Conservation (phyloP, 1,140 invertebrate genomes). For the Drosophila orosa region DNA sequence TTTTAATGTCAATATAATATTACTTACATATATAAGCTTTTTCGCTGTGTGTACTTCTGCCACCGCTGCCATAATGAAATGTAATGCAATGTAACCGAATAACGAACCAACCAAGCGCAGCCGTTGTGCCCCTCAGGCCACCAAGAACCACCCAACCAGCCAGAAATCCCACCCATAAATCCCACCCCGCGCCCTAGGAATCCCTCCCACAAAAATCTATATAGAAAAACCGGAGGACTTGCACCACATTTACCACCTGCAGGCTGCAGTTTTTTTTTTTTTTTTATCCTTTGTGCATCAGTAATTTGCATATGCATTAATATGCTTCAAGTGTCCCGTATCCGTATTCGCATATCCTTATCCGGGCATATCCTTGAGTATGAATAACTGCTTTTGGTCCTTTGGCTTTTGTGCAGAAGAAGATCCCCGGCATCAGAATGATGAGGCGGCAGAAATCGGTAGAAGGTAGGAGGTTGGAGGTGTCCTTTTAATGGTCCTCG, state of each 20-base stretch:
- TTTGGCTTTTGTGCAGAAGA: constrained; percentile 32
- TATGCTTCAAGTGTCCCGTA: constrained; percentile 63
- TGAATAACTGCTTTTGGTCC: constrained; percentile 30
- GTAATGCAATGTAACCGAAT: constrained; percentile 74
- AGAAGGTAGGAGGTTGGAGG: neutral
- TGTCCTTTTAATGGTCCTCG: constrained; percentile 15
- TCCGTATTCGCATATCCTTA: constrained; percentile 42
- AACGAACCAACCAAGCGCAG: constrained; percentile 77
- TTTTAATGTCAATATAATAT: no score
- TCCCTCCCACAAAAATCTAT: neutral
- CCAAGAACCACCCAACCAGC: constrained; percentile 6
- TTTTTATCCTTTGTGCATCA: constrained; percentile 37
- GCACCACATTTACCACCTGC: constrained; percentile 17
- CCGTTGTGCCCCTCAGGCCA: constrained; percentile 4
- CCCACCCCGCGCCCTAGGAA: neutral
- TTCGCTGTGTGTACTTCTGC: neutral
- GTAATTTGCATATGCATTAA: constrained; percentile 76
- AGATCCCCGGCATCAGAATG: constrained; percentile 5
- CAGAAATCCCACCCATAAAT: neutral
- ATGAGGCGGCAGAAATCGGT: constrained; percentile 19
- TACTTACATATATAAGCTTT: no score
- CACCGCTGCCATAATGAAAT: constrained; percentile 66
- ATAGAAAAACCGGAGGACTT: neutral
- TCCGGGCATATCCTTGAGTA: constrained; percentile 14
- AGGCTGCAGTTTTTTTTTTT: constrained; percentile 11